Evolutionary conservation across 2,113 vertebrate genomes (phyloP), one percentile per base, ranked within the genome.

Genomic region (Glaucidium brasilianum): DNA sequence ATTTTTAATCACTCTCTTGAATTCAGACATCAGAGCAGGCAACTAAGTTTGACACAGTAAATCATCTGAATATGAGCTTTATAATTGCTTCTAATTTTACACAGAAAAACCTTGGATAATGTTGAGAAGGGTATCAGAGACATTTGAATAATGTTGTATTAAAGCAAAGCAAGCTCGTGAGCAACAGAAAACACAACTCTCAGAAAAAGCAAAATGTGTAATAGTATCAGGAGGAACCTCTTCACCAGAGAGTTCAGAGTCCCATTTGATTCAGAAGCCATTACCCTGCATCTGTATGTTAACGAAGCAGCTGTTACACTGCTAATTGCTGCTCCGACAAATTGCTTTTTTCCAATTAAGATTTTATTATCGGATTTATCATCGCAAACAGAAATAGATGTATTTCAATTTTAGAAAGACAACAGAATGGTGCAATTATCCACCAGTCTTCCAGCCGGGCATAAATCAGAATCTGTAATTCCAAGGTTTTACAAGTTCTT

Each of bases 321-420:
- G 77, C 91, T 97, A 97, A 97, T 94, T 97, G 92, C 84, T 92
- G 77, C 88, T 79, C 76, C 77, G 4, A 91, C 86, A 94, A 97
- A 94, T 92, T 95, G 91, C 64, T 88, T 91, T 94, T 85, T 76
- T 92, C 84, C 92, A 97, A 96, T 97, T 97, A 96, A 63, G 76
- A 73, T 91, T 96, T 97, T 97, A 96, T 97, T 92, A 96, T 91
- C 32, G 35, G 77, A 96, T 95, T 95, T 95, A 94, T 95, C 94
- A 95, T 73, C 8, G 9, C 73, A 97, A 97, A 94, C 69, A 82
- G 83, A 96, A 94, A 87, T 85, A 94, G 43, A 94, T 76, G 77
- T 50, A 87, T 85, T 95, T 94, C 86, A 89, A 34, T 92, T 96
- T 94, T 37, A 85, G 73, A 90, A 94, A 85, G 91, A 87, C 37